Percentiles rank a stretch among this genome's conserved stretches.
Evolutionary conservation across 2,888 invertebrate genomes (phyloP).

Genomic region (Trachelus stipa): DNA sequence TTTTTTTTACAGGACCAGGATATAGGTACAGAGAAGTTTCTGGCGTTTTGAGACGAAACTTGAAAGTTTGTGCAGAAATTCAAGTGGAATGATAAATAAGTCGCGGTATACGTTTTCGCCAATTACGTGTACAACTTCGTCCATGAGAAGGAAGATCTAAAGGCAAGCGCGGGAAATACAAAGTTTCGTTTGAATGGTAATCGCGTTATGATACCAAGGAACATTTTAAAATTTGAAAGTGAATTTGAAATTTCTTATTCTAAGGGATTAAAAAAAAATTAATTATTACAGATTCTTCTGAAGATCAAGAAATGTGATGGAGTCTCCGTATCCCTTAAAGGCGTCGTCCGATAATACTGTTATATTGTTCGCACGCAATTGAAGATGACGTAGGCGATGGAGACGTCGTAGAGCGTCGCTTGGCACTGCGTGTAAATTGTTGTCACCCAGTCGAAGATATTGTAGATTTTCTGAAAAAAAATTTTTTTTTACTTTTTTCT

Average conservation of each 20-base stretch:
- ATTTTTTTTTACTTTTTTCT: too few species aligned
- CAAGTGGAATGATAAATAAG: neutral
- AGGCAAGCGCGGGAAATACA: neutral
- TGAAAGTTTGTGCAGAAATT: neutral
- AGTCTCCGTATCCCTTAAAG: constrained; percentile 89
- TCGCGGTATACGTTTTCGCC: neutral
- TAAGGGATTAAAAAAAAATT: neutral
- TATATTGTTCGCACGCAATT: constrained; percentile 89
- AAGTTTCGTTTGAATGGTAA: neutral
- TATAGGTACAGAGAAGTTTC: neutral
- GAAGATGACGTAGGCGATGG: constrained; percentile 88
- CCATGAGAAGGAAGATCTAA: neutral
- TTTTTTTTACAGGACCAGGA: neutral
- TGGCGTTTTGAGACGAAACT: neutral
- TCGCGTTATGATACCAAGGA: neutral
- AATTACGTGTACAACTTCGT: neutral
- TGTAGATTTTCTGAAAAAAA: constrained; percentile 83
- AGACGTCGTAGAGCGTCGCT: constrained; percentile 85
- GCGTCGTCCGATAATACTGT: constrained; percentile 85
- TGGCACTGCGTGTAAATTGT: constrained; percentile 87
- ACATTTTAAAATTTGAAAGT: neutral
- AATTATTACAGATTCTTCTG: constrained; percentile 89
- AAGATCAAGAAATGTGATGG: constrained; percentile 91
- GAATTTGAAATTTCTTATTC: neutral
- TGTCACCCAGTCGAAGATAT: constrained; percentile 89